Evolutionary conservation across 2,888 invertebrate genomes (phyloP).

Genomic region (Leptopilina syphax): DNA sequence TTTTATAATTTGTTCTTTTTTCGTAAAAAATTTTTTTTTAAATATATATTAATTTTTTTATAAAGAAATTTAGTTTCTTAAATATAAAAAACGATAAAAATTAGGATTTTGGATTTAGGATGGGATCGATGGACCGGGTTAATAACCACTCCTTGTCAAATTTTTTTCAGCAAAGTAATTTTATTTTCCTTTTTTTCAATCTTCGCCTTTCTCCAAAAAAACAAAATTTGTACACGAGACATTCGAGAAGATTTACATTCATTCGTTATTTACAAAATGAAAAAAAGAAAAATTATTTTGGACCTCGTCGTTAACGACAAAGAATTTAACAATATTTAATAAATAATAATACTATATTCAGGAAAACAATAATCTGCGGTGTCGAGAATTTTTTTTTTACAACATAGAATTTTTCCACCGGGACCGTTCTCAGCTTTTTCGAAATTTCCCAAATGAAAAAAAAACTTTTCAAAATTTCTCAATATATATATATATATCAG

Average conservation of each 20-base stretch:
- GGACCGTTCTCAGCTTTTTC: constrained; percentile 20
- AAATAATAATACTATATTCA: constrained; percentile 36
- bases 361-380: constrained; percentile 29
- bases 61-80: background rate
- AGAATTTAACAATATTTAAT: constrained; percentile 29
- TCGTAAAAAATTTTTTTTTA: background rate
- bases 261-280: constrained; percentile 34
- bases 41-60: background rate
- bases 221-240: constrained; percentile 14
- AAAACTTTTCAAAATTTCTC: background rate
- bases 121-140: constrained; percentile 70
- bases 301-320: constrained; percentile 19
- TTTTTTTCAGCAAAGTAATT: constrained; percentile 74
- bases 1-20: background rate
- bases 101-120: constrained; percentile 55
- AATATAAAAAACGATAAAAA: constrained; percentile 43
- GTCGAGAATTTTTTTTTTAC: constrained; percentile 26
- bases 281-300: background rate
- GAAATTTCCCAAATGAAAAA: background rate
- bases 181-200: constrained; percentile 64
- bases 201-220: constrained; percentile 33
- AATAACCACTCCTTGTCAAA: constrained; percentile 75
- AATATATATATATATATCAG: no score
- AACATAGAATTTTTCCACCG: constrained; percentile 26
- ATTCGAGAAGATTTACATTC: constrained; percentile 23